Percentiles rank a stretch among this genome's conserved stretches.
Evolutionary conservation across 2,888 invertebrate species (phyloP).

Genomic region (Blomia tropicalis): DNA sequence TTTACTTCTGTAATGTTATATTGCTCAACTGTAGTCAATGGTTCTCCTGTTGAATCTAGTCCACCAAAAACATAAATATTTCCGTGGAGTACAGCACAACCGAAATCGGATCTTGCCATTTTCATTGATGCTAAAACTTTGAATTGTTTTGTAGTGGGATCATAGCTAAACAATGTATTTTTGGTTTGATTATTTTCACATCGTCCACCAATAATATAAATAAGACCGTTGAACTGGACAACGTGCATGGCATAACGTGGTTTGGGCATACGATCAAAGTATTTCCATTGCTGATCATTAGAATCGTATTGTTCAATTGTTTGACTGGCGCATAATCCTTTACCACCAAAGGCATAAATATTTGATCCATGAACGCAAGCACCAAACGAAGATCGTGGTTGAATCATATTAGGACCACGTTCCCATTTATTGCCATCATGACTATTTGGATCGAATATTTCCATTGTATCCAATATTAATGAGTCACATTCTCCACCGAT

Average conservation of each 20-base stretch:
- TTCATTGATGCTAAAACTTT: slow-evolving; percentile 56
- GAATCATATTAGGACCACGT: slow-evolving; percentile 16
- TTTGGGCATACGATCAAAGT: slow-evolving; percentile 60
- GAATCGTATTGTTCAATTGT: slow-evolving; percentile 76
- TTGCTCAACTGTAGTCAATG: slow-evolving; percentile 63
- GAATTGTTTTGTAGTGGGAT: slow-evolving; percentile 64
- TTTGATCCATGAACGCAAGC: slow-evolving; percentile 61
- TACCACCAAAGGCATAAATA: slow-evolving; percentile 73
- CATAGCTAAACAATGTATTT: slow-evolving; percentile 33
- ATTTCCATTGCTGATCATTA: slow-evolving; percentile 55
- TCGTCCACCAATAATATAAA: slow-evolving; percentile 72
- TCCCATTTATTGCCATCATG: slow-evolving; percentile 32
- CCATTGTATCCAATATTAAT: slow-evolving; percentile 34
- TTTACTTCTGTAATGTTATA: slow-evolving; percentile 61
- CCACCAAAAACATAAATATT: slow-evolving; percentile 77
- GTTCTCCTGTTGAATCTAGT: slow-evolving; percentile 55
- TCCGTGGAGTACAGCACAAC: slow-evolving; percentile 60
- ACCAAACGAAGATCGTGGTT: slow-evolving; percentile 71
- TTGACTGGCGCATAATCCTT: slow-evolving; percentile 73
- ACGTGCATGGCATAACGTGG: slow-evolving; percentile 82
- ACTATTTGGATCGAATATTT: slow-evolving; percentile 34
- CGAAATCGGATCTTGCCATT: slow-evolving; percentile 69
- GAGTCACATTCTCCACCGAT: slow-evolving; percentile 56
- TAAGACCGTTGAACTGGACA: slow-evolving; percentile 60
- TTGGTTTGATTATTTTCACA: slow-evolving; percentile 32